These are phyloP conservation scores for Columba livia DNA, from an alignment of 2,113 vertebrate genomes.

Conservation along the genomic window DNA sequence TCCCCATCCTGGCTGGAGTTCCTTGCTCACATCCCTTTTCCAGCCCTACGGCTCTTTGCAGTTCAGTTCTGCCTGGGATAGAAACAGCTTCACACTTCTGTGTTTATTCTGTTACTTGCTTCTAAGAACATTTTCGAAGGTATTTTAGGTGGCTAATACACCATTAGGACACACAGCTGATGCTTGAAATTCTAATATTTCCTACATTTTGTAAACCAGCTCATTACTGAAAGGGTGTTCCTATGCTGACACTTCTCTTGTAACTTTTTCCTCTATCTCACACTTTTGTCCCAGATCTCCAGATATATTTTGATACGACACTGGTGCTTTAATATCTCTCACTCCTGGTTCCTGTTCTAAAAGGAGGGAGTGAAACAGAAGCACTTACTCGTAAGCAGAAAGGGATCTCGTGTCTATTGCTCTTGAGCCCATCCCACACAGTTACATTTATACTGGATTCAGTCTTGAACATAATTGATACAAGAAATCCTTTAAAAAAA, in stretches of 20 bases:
- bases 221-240: not conserved
- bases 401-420: not conserved
- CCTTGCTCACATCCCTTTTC: not conserved
- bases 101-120: not conserved
- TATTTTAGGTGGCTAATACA: not conserved
- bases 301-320: not conserved
- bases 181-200: conserved; percentile 27
- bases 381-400: not conserved
- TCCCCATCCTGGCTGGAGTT: not conserved
- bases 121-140: conserved; percentile 25
- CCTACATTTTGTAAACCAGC: not conserved
- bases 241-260: not conserved
- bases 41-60: not conserved
- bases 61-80: not conserved
- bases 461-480: not conserved
- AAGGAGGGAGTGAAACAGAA: not conserved
- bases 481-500: not conserved
- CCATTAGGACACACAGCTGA: not conserved
- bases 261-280: not conserved
- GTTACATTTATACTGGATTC: not conserved
- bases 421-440: not conserved
- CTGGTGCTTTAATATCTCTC: not conserved
- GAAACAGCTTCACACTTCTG: not conserved
- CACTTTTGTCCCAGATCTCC: not conserved
- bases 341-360: not conserved